Base-by-base conservation (phyloP, 1,140 invertebrate species). In the Papilio polyxenes region DNA sequence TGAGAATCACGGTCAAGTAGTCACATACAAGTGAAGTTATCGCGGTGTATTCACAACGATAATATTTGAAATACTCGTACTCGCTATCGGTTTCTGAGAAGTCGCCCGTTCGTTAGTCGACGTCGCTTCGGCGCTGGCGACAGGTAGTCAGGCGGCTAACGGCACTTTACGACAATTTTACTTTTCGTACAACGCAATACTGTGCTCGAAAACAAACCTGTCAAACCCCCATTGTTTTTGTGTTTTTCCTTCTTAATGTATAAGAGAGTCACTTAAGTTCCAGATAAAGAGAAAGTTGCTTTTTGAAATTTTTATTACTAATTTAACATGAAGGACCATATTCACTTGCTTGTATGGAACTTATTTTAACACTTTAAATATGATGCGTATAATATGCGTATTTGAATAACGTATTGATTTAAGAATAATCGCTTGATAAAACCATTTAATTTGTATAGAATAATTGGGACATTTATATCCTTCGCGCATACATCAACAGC, bases 41-140 rank as follows among this genome's bases (percentile, higher is more conserved):
- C 91, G 88, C 82, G 86, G 89, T 91, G 87, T 90, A 87, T 90
- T 91, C 90, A 90, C 87, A 88, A 87, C 91, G 92, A 94, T 93
- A 94, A 93, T 90, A 90, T 93, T 89, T 92, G 89, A 91, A 92
- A 92, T 88, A 93, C 89, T 87, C 87, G 89, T 88, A 93, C 89
- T 87, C 87, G 89, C 90, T 91, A 91, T 92, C 89, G 88, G 88
- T 91, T 94, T 94, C 92, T 85, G 80, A 92, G 92, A 94, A 93
- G 81, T 88, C 84, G 85, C 83, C 87, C 84, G 87, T 84, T 82
- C 80, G 83, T 79, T 83, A 77, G 83, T 84, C 85, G 86, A 75
- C 83, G 86, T 51, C 9, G 10, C 49, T 6, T 56, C 85, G 86
- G 76, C 83, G 86, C 87, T 84, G 85, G 90, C 89, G 91, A 91